A percentile compares a stretch with the other conserved stretches of the same genome.
Evolutionary conservation across 2,888 invertebrate genomes (phyloP).

Genomic region (Falcaria lacertinaria): DNA sequence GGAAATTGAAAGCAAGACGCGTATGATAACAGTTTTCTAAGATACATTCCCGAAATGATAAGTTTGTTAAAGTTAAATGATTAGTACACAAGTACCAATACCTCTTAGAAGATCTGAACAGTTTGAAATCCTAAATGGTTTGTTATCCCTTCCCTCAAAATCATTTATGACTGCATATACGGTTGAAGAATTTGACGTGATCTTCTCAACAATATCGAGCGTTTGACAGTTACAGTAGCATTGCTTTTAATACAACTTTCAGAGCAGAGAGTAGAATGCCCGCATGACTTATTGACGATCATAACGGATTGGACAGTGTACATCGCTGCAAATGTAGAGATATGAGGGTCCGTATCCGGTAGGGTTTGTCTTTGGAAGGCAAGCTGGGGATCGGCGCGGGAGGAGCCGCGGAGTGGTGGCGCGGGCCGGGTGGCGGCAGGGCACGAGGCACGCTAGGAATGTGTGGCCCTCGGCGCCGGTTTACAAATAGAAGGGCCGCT

Average conservation of each 20-base stretch:
- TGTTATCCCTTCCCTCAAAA: slow-evolving; percentile 18
- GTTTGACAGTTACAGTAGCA: slow-evolving; percentile 55
- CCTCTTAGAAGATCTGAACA: neutral
- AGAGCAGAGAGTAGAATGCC: slow-evolving; percentile 33
- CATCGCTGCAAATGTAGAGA: slow-evolving; percentile 43
- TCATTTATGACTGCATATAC: slow-evolving; percentile 30
- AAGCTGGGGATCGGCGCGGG: slow-evolving; percentile 25
- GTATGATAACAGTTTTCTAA: too few species aligned
- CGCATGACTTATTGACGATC: slow-evolving; percentile 5
- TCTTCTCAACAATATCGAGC: slow-evolving; percentile 44
- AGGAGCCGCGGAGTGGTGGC: slow-evolving; percentile 33
- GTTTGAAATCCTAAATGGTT: slow-evolving; percentile 17
- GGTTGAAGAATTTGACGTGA: slow-evolving; percentile 42
- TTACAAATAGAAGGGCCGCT: slow-evolving; percentile 78
- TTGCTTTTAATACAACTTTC: slow-evolving; percentile 43
- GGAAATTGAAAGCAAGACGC: too few species aligned
- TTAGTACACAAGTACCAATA: neutral
- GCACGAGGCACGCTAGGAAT: slow-evolving; percentile 72
- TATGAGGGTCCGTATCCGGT: slow-evolving; percentile 29
- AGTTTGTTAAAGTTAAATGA: neutral
- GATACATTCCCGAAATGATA: too few species aligned
- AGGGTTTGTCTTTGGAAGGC: slow-evolving; percentile 42
- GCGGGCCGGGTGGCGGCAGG: slow-evolving; percentile 43
- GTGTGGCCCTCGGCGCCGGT: slow-evolving; percentile 76
- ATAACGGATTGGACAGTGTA: slow-evolving; percentile 27